These are phyloP conservation scores for Malacoraja senta DNA, from an alignment of 2,797 vertebrate species.

Conservation along the genomic window DNA sequence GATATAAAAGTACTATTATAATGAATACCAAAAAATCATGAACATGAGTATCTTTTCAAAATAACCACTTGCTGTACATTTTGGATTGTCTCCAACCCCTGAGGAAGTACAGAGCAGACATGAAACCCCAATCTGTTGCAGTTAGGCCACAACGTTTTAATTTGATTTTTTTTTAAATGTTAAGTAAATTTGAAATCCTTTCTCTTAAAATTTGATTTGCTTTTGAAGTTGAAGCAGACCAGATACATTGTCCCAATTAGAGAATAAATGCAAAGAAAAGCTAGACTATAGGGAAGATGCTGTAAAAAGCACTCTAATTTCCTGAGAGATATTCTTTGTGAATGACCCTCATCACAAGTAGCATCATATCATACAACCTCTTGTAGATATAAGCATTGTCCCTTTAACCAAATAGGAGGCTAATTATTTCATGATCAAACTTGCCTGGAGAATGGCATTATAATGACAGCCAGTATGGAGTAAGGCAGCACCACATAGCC, in stretches of 20 bases:
- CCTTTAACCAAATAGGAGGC: background rate
- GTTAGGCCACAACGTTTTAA: background rate
- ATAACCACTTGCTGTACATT: background rate
- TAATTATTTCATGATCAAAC: background rate
- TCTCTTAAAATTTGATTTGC: background rate
- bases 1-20: background rate
- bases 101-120: background rate
- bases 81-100: background rate
- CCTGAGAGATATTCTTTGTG: no score
- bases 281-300: no score
- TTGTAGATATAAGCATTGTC: background rate
- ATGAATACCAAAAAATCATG: background rate
- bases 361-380: background rate
- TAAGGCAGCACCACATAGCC: background rate
- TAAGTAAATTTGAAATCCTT: background rate
- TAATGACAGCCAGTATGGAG: background rate
- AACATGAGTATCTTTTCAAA: background rate
- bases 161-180: no score
- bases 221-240: background rate
- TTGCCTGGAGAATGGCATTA: background rate
- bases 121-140: background rate
- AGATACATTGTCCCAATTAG: background rate
- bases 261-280: no score
- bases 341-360: background rate
- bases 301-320: background rate